These are phyloP conservation scores for Ceramica pisi DNA, from an alignment of 2,888 invertebrate species.

Conservation along the genomic window DNA sequence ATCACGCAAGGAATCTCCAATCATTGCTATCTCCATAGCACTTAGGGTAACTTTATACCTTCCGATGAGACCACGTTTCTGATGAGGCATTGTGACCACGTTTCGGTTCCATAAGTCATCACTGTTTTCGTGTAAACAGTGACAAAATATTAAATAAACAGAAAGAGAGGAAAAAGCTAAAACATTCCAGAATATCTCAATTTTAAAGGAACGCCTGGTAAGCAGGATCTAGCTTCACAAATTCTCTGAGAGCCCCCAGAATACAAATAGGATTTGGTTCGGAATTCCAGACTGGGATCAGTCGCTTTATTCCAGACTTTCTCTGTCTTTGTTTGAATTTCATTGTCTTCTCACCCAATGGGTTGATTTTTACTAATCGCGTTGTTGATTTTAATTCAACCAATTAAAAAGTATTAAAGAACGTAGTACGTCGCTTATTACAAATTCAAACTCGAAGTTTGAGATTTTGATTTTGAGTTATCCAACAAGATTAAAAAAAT, in stretches of 20 bases:
- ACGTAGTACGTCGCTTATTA: too few relatives aligned
- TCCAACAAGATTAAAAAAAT: too few relatives aligned
- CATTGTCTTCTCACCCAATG: constrained; percentile 5
- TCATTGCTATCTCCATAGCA: too few relatives aligned
- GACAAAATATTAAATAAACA: constrained; percentile 2
- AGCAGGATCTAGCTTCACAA: constrained; percentile 41
- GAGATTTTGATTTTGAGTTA: background rate
- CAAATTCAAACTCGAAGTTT: background rate
- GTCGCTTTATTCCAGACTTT: constrained; percentile 16
- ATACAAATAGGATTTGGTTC: constrained; percentile 62
- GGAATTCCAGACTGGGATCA: constrained; percentile 18
- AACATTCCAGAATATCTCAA: constrained; percentile 21
- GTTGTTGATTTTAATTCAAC: background rate
- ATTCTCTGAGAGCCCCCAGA: constrained; percentile 39
- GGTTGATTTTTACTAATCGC: background rate
- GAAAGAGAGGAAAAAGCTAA: background rate
- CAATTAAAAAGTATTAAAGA: too few relatives aligned
- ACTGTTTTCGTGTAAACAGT: background rate
- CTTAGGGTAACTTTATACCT: too few relatives aligned
- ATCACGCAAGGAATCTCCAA: too few relatives aligned
- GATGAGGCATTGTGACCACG: too few relatives aligned
- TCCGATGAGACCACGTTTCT: too few relatives aligned
- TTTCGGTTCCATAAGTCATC: too few relatives aligned
- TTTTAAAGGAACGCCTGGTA: constrained; percentile 23
- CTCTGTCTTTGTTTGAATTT: constrained; percentile 15